Evolutionary conservation across 2,113 vertebrate species (phyloP), one percentile per base, ranked within the genome.

Genomic region (Petrocephalus microphthalmus): DNA sequence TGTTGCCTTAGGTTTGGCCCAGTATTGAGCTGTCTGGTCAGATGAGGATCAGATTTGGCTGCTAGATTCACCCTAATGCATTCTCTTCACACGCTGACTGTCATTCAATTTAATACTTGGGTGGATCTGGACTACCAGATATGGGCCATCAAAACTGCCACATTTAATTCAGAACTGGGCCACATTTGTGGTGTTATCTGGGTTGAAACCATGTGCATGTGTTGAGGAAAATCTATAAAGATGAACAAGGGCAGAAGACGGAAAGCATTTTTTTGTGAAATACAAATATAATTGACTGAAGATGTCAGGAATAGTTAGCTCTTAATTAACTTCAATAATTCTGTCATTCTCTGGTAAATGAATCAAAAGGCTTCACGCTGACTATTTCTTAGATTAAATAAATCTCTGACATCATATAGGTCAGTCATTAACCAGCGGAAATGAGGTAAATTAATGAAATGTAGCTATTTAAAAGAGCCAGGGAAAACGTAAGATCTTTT

Each of bases 71-170:
- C 45, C 49, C 82, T 52, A 52, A 84, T 49, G 19, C 17, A 52
- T 25, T 84, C 45, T 13, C 17, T 11, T 51, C 82, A 52, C 22
- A 29, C 20, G 45, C 42, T 49, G 82, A 84, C 82, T 52, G 22
- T 84, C 82, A n/a, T 84, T 84, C 45, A 84, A 15, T 84, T 84
- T 49, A 49, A 84, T 84, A 49, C 49, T 47, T 74, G 47, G 20
- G 2, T 49, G 45, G 82, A 52, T 84, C 67, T 74, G 82, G 8
- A 84, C 81, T 84, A 49, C 82, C 45, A 84, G 82, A 84, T 84
- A 49, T 84, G 82, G 82, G 82, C 49, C 82, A 84, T 47, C 45
- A 84, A 52, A 84, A 49, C 82, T 84, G 82, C 82, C 82, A 84
- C 82, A 84, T 84, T 49, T 49, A 49, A 51, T 47, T 51, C 82